Conservation (phyloP, 2,888 invertebrate species). For the Caenorhabditis imperialis region DNA sequence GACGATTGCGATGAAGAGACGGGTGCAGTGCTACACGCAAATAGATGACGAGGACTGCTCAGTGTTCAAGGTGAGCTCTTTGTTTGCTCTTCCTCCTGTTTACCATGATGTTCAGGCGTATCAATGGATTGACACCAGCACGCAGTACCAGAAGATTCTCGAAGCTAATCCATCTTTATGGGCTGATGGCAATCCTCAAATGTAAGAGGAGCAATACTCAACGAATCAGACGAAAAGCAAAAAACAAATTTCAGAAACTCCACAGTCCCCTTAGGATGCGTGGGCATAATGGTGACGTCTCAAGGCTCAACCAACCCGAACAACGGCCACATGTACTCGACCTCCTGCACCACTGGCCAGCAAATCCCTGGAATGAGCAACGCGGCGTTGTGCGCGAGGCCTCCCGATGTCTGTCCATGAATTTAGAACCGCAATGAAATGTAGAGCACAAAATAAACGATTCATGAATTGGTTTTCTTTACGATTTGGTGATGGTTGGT, state of each 20-base stretch:
- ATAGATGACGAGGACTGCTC: slow-evolving; percentile 26
- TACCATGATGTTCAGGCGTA: too few species aligned
- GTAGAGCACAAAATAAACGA: slow-evolving; percentile 27
- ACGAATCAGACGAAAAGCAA: too few species aligned
- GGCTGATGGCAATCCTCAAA: slow-evolving; percentile 22
- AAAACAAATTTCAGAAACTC: slow-evolving; percentile 3
- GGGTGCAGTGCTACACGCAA: slow-evolving; percentile 10
- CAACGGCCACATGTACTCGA: slow-evolving; percentile 29
- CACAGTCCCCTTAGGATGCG: slow-evolving; percentile 22
- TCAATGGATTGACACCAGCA: slow-evolving; percentile 10
- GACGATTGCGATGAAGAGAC: slow-evolving; percentile 36
- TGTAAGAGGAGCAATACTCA: too few species aligned
- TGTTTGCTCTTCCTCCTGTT: too few species aligned
- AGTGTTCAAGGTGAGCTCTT: slow-evolving; percentile 24
- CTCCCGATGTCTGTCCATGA: slow-evolving; percentile 34
- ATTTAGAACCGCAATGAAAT: neutral
- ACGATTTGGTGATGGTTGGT: slow-evolving; percentile 26
- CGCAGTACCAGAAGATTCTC: slow-evolving; percentile 20
- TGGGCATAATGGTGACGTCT: slow-evolving; percentile 17
- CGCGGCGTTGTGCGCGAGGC: slow-evolving; percentile 32
- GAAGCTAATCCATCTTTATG: slow-evolving; percentile 14
- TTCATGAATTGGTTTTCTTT: slow-evolving; percentile 38
- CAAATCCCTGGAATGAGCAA: slow-evolving; percentile 31
- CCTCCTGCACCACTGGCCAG: slow-evolving; percentile 19
- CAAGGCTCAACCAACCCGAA: neutral